phyloP scores from a whole-genome alignment of 2,113 vertebrate genomes.

The Labeo rohita region DNA sequence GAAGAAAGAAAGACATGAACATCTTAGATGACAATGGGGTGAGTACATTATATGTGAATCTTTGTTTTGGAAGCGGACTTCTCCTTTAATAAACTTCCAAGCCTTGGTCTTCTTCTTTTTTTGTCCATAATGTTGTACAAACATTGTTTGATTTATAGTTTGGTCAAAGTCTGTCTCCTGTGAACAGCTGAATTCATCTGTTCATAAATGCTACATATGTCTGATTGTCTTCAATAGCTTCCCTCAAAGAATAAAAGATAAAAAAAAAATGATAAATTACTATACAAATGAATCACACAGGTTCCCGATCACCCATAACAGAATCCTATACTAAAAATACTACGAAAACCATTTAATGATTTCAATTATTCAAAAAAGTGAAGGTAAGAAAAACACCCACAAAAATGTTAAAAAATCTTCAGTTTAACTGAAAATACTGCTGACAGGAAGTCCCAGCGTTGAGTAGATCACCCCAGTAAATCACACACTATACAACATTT shows the following conservation, averaged over 20 bases:
- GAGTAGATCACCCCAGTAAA: background rate
- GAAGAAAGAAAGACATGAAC: too few relatives aligned
- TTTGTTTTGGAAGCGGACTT: too few relatives aligned
- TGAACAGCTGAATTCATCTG: conserved; percentile 2
- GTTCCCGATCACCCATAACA: background rate
- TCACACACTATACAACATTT: background rate
- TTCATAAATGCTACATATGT: conserved; percentile 20
- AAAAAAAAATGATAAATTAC: conserved; percentile 18
- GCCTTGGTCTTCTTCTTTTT: background rate
- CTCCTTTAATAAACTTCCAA: too few relatives aligned
- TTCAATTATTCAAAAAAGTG: background rate
- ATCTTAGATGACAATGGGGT: too few relatives aligned
- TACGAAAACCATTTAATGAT: background rate
- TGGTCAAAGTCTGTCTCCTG: background rate
- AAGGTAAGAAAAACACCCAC: background rate
- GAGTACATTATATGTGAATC: too few relatives aligned
- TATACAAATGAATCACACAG: background rate
- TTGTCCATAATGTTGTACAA: background rate
- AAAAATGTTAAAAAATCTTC: background rate
- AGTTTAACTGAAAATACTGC: conserved; percentile 1
- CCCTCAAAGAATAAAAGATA: conserved; percentile 14
- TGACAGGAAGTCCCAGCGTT: background rate
- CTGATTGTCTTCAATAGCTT: conserved; percentile 29
- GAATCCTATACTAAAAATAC: background rate
- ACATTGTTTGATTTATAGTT: background rate